Base-by-base conservation (phyloP, 2,113 vertebrate genomes). In the Globicephala melas region DNA sequence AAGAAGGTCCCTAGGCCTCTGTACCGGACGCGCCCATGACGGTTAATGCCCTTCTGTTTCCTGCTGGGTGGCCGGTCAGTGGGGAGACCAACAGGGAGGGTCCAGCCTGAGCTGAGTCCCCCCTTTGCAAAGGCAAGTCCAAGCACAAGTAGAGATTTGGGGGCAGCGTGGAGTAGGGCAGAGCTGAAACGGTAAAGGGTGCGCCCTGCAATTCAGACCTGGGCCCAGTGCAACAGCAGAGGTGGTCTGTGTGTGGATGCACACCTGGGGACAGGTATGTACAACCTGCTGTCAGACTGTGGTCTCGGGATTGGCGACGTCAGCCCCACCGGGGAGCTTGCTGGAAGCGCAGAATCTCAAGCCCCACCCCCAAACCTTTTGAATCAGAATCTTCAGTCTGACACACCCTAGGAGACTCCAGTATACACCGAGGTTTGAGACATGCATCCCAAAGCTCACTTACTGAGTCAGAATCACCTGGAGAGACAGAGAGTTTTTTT, bases 1-100 rank as follows among this genome's bases (percentile, higher is more conserved):
- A 96, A 97, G 97, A 98, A 97, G 55, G 87, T 98, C 62, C 80
- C 53, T 67, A 50, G 47, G 47, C 17, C 62, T 97, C 95, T 74
- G 91, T 36, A 92, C 79, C 86, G 95, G 84, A 76, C 94, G 65
- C 82, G 12, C 63, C 97, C n/a, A 38, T 41, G 25, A 5, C 0
- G 0, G 8, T 70, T 33, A 63, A 26, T 6, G 23, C 31, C 11
- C 18, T 23, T 94, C 38, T 3, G 6, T 62, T 71, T 87, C 38
- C 73, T 87, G 38, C 53, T 17, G 53, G 17, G 18, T 18, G 53
- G 15, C 53, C 0, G 53, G 15, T 53, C 53, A 53, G 8, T 4
- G 17, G 36, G 20, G 23, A 17, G 26, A 25, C 47, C 14, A 21
- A 14, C 1, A 6, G 25, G 91, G 41, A 76, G 17, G 13, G 11